Base-by-base conservation (phyloP, 2,888 invertebrate genomes). In the Autographa pulchrina region DNA sequence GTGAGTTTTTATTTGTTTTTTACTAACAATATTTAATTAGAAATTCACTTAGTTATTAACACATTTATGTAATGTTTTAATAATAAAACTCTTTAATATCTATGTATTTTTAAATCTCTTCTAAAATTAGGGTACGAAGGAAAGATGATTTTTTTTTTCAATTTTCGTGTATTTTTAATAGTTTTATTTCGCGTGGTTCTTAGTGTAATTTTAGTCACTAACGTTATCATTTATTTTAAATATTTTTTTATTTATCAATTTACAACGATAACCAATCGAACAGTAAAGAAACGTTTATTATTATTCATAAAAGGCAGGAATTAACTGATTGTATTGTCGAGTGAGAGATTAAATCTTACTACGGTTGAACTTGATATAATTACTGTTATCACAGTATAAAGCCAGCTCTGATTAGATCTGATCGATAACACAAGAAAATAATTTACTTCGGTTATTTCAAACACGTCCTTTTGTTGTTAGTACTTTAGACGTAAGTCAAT, bases 1-100 rank as follows among this genome's bases (percentile, higher is more conserved):
- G 92, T 92, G 75, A 93, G 92, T 91, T 74, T 72, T 73, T 78
- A 69, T 74, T 78, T 43, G 60, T 31, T 20, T 62, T 18, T 65
- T 58, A 65, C 18, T 58, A 58, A 59, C n/a, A 48, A 6, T n/a
- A 7, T 16, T 48, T 6, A 48, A n/a, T 48, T 8, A 48, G n/a
- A 48, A n/a, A 6, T n/a, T 48, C n/a, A 8, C 2, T 48, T 16
- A 43, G 43, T 43, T 32, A 8, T 11, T 11, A 38, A 38, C 38
- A 11, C 2, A 11, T 11, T 38, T 0, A 1, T 38, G 11, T 9
- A 0, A 31, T 32, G 14, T 32, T 59, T 32, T 20, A 56, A 9
- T 16, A 31, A 0, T 58, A 1, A 38, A 38, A 38, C 38, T 38
- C 38, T 38, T 0, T 38, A 11, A 38, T 11, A 38, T 11, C 11